Conservation (phyloP, 2,888 invertebrate species). For the Phasia obesa region DNA sequence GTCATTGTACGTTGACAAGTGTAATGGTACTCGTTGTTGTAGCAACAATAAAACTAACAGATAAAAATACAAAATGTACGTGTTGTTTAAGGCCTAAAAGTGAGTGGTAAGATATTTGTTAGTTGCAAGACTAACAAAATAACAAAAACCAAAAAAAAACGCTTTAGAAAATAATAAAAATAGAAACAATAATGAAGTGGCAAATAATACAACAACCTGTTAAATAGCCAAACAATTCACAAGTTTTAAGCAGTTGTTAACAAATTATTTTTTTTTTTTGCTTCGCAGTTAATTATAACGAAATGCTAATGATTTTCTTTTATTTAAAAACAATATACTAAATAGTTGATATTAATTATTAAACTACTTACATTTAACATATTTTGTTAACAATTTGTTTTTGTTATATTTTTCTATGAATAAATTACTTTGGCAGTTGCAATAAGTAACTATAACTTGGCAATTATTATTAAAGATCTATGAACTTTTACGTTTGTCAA, state of each 20-base stretch:
- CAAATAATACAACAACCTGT: conserved; percentile 47
- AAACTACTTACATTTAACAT: too few relatives aligned
- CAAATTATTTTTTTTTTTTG: conserved; percentile 11
- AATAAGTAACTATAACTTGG: too few relatives aligned
- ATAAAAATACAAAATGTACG: conserved; percentile 23
- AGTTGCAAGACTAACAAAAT: conserved; percentile 13
- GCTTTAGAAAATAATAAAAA: neutral
- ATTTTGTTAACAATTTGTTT: conserved; percentile 26
- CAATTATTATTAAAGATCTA: too few relatives aligned
- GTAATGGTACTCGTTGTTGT: conserved; percentile 53
- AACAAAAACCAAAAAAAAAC: neutral
- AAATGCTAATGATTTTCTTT: conserved; percentile 54
- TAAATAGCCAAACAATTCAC: conserved; percentile 49
- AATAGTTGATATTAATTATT: conserved; percentile 33
- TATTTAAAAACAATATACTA: conserved; percentile 43
- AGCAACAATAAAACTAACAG: conserved; percentile 31
- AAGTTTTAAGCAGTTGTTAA: conserved; percentile 26
- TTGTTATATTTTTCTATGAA: neutral
- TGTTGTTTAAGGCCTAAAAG: conserved; percentile 62
- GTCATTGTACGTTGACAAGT: conserved; percentile 72
- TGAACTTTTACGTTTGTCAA: too few relatives aligned
- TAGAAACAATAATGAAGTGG: conserved; percentile 29
- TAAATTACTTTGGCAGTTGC: neutral
- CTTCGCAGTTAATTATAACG: conserved; percentile 33
- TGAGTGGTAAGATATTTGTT: conserved; percentile 67